A percentile compares a stretch with the other conserved stretches of the same genome.
Conservation (phyloP, 2,888 invertebrate species). For the Hemaris fuciformis region DNA sequence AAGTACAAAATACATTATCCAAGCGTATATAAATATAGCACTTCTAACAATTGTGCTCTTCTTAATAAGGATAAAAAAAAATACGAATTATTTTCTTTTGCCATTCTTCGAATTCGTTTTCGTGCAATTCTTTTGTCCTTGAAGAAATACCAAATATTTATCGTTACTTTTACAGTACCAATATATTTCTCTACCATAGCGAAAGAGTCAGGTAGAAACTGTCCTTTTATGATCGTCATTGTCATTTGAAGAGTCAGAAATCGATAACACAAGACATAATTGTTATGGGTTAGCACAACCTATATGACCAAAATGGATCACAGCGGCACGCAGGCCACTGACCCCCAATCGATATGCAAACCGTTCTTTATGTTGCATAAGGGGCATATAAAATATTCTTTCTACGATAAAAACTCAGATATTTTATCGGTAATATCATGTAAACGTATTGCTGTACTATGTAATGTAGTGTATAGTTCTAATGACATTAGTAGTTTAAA, state of each 20-base stretch:
- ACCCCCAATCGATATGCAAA: constrained; percentile 4
- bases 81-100: neutral
- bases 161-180: no score
- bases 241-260: neutral
- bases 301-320: neutral
- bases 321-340: neutral
- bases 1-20: neutral
- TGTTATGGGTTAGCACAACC: neutral
- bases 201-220: neutral
- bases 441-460: no score
- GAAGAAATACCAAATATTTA: no score
- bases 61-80: no score
- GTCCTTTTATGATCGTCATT: neutral
- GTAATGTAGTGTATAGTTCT: no score
- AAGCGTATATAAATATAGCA: no score
- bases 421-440: no score
- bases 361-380: neutral
- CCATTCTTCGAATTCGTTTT: no score
- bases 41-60: no score
- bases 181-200: no score
- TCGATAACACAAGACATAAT: neutral
- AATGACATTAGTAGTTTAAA: no score
- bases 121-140: no score
- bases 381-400: neutral
- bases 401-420: neutral